Conservation (phyloP, 1,140 invertebrate species). For the Druon quercuslanigerum region DNA sequence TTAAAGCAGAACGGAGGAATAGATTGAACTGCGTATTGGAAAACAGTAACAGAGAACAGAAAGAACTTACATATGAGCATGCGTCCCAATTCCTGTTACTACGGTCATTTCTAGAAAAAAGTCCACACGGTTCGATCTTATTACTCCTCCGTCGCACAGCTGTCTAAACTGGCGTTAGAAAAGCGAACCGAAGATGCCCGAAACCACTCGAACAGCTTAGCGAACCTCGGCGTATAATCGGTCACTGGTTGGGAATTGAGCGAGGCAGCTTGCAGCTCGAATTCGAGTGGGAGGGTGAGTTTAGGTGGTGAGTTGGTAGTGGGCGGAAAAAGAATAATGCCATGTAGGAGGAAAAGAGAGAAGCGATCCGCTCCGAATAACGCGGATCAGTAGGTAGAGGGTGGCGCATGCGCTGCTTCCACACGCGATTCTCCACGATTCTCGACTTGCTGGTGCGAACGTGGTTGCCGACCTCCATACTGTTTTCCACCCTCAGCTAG, state of each 20-base stretch:
- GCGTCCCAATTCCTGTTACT: no score
- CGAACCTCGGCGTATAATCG: no score
- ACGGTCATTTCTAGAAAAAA: no score
- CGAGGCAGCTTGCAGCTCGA: conserved; percentile 66
- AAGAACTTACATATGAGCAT: no score
- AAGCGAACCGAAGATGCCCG: no score
- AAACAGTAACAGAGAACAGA: no score
- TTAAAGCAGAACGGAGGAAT: no score
- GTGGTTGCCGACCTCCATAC: conserved; percentile 36
- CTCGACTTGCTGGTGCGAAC: neutral
- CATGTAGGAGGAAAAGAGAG: conserved; percentile 41
- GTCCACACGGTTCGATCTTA: no score
- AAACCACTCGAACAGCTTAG: no score
- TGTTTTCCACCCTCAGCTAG: conserved; percentile 23
- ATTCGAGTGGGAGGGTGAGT: conserved; percentile 53
- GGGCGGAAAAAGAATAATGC: conserved; percentile 31
- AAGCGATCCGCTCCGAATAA: neutral
- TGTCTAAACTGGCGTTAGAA: no score
- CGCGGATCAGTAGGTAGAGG: conserved; percentile 29
- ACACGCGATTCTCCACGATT: neutral
- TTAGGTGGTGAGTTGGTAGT: conserved; percentile 41
- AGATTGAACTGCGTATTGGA: no score
- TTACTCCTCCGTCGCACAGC: no score
- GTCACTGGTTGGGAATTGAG: conserved; percentile 66
- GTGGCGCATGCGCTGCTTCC: conserved; percentile 30